Base-by-base conservation (phyloP, 1,140 invertebrate species). In the Protaetia brevitarsis region DNA sequence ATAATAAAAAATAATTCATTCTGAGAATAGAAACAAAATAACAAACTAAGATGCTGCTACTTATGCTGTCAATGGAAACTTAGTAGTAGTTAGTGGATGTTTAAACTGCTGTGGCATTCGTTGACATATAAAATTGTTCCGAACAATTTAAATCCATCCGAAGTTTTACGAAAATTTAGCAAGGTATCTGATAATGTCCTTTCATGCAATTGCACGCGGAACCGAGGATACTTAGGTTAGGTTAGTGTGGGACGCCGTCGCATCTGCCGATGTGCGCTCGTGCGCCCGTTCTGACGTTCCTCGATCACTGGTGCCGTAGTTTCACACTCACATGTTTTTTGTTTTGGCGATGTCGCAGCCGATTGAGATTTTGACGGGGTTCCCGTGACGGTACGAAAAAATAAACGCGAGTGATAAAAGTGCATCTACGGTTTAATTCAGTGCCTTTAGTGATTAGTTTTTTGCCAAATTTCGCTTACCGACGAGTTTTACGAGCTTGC, bases 161-260 rank as follows among this genome's bases (percentile, higher is more conserved):
- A 19, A 3, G 19, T 10, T 23, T 19, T 6, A 26, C 41, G 11
- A 19, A 51, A 51, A 23, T 51, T 51, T 11, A 51, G 11, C 26
- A 51, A 23, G 41, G 41, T 16, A 8, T 16, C 10, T 37, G n/a
- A 11, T 16, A 4, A 13, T 37, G 16, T 10, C 41, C 13, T 51
- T 51, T 51, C 10, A 51, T 6, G 65, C 58, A 66, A 66, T 66
- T 63, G 19, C 41, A 51, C 41, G 41, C 19, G 41, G 41, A 13
- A 51, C 19, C 41, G 19, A 36, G n/a, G 57, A 64, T 58, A 59
- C 63, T 68, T 68, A 65, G 63, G 67, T 65, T 68, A 68, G 67
- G 67, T 68, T 68, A 68, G 67, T 68, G 57, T 58, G 26, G 58
- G 29, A 31, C 23, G 30, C 29, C 60, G 36, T 41, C 60, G 60